phyloP scores from a whole-genome alignment of 2,888 invertebrate genomes.

The Ormyrus thymus region DNA sequence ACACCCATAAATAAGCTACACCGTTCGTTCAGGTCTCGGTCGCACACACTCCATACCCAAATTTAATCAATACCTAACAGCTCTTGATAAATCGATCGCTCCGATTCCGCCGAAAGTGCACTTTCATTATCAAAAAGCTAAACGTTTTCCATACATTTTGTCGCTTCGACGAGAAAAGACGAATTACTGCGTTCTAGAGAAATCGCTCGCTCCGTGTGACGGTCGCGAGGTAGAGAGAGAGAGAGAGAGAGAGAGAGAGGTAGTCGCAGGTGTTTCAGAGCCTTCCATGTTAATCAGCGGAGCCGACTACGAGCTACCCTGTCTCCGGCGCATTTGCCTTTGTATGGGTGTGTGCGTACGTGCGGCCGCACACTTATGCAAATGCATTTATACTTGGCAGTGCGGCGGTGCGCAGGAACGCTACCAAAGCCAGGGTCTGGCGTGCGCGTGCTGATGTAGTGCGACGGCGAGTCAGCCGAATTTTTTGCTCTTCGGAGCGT shows the following conservation, averaged over 20 bases:
- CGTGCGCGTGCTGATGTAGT: too few relatives aligned
- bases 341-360: slow-evolving; percentile 16
- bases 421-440: slow-evolving; percentile 15
- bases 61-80: slow-evolving; percentile 37
- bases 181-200: slow-evolving; percentile 19
- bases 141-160: slow-evolving; percentile 45
- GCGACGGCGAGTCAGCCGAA: too few relatives aligned
- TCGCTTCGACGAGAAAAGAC: slow-evolving; percentile 13
- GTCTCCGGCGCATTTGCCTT: slow-evolving; percentile 49
- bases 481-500: too few relatives aligned
- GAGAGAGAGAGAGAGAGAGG: slow-evolving; percentile 56
- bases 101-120: background rate
- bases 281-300: slow-evolving; percentile 70
- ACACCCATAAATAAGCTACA: too few relatives aligned
- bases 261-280: slow-evolving; percentile 70
- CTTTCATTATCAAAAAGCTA: slow-evolving; percentile 35
- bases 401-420: slow-evolving; percentile 13
- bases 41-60: background rate
- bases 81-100: slow-evolving; percentile 15
- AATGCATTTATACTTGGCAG: slow-evolving; percentile 30
- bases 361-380: slow-evolving; percentile 31
- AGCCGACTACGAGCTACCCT: slow-evolving; percentile 56
- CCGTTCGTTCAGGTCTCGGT: too few relatives aligned
- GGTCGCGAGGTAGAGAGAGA: slow-evolving; percentile 32
- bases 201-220: slow-evolving; percentile 27